phyloP scores from a whole-genome alignment of 1,140 invertebrate genomes.

The Drosophila hydei region DNA sequence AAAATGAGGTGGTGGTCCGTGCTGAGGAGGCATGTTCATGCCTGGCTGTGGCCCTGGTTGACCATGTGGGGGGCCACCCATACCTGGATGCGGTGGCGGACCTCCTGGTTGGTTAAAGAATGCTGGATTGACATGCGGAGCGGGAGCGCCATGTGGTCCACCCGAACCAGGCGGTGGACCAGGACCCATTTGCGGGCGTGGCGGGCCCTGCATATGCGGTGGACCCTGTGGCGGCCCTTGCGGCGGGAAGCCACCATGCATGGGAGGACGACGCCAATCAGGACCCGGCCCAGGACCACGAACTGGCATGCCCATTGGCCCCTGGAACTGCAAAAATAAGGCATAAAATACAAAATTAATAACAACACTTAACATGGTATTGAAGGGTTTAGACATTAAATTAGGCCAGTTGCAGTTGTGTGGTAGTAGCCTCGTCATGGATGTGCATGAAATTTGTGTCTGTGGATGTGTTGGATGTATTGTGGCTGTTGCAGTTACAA shows the following conservation, averaged over 20 bases:
- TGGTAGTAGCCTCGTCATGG: constrained; percentile 15
- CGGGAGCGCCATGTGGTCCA: constrained; percentile 88
- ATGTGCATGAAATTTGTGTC: constrained; percentile 24
- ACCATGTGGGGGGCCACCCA: constrained; percentile 86
- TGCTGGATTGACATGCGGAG: constrained; percentile 97
- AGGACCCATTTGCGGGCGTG: constrained; percentile 85
- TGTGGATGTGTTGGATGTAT: constrained; percentile 16
- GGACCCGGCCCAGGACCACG: constrained; percentile 86
- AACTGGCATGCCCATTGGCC: constrained; percentile 88
- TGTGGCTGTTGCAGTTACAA: constrained; percentile 44
- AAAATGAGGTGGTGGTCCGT: constrained; percentile 87
- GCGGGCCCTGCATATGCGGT: constrained; percentile 89
- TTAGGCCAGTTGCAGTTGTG: constrained; percentile 1
- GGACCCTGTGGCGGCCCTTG: constrained; percentile 86
- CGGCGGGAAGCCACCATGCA: constrained; percentile 85
- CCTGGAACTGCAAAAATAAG: constrained; percentile 85
- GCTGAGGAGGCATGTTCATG: constrained; percentile 85
- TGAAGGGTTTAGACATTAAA: constrained; percentile 8
- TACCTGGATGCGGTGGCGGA: constrained; percentile 87
- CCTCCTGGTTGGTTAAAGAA: constrained; percentile 93
- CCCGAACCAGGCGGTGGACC: constrained; percentile 85
- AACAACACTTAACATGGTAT: not conserved
- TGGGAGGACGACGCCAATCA: constrained; percentile 91
- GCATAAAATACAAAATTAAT: constrained; percentile 27
- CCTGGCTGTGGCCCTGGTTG: constrained; percentile 86